Percentiles rank a stretch among this genome's conserved stretches.
phyloP scores from a whole-genome alignment of 1,140 invertebrate species.

The Trachelipus rathkii region DNA sequence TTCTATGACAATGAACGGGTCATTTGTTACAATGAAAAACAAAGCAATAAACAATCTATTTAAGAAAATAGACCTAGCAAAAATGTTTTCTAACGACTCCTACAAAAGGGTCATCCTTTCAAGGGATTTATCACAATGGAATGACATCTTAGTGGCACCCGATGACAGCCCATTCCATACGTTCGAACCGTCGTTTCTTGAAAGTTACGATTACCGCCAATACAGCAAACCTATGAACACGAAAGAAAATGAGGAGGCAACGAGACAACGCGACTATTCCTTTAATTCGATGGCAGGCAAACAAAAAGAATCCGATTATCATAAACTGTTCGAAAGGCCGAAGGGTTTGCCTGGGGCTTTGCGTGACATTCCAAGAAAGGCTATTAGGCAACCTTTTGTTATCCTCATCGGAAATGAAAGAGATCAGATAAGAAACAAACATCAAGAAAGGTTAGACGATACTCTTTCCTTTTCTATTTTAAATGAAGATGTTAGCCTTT shows the following conservation, averaged over 20 bases:
- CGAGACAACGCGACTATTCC: not conserved
- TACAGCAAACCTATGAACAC: not conserved
- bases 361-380: not conserved
- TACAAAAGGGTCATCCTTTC: not conserved
- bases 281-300: not conserved
- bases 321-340: not conserved
- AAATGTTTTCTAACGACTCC: not conserved
- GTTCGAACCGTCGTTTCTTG: not conserved
- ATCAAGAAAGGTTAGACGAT: too few species aligned
- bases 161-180: not conserved
- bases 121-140: not conserved
- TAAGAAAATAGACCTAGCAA: not conserved
- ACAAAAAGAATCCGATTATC: too few species aligned
- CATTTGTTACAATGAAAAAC: not conserved
- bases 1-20: not conserved
- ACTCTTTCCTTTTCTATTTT: too few species aligned
- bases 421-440: too few species aligned
- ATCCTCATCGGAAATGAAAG: not conserved
- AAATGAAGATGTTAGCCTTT: too few species aligned
- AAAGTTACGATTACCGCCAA: not conserved
- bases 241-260: not conserved
- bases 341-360: not conserved
- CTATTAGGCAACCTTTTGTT: not conserved
- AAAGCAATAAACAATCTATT: not conserved
- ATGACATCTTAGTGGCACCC: not conserved